A percentile compares a stretch with the other conserved stretches of the same genome.
phyloP scores from a whole-genome alignment of 2,888 invertebrate genomes.

The Cosmopolites sordidus region DNA sequence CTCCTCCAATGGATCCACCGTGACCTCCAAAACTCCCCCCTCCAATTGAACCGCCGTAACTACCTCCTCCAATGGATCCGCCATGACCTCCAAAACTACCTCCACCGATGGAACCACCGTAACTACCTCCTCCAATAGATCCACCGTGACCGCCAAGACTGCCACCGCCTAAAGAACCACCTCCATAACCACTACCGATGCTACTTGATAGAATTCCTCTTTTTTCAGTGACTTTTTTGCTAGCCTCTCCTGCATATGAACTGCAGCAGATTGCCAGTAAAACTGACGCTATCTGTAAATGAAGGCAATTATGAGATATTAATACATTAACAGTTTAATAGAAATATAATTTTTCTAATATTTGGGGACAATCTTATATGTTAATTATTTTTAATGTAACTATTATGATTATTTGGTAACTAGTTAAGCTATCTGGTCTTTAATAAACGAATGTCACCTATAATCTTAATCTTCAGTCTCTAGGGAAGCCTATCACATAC shows the following conservation, averaged over 20 bases:
- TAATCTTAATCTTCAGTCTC: too few relatives aligned
- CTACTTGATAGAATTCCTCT: conserved; percentile 36
- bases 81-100: conserved; percentile 21
- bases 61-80: conserved; percentile 23
- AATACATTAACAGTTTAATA: too few relatives aligned
- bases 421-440: too few relatives aligned
- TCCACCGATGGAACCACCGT: conserved; percentile 23
- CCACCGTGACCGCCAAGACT: conserved; percentile 28
- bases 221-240: conserved; percentile 33
- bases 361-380: too few relatives aligned
- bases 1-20: conserved; percentile 22
- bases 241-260: conserved; percentile 36
- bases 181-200: conserved; percentile 33
- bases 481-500: too few relatives aligned
- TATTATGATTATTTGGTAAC: too few relatives aligned
- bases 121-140: conserved; percentile 19
- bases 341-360: too few relatives aligned
- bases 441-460: too few relatives aligned
- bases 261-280: conserved; percentile 37
- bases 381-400: too few relatives aligned
- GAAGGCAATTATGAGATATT: too few relatives aligned
- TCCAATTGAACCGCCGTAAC: conserved; percentile 16
- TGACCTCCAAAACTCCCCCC: conserved; percentile 23
- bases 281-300: conserved; percentile 31
- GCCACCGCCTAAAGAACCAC: conserved; percentile 21